These are phyloP conservation scores for Pipistrellus pygmaeus DNA, from an alignment of 2,797 vertebrate genomes.

Conservation along the genomic window DNA sequence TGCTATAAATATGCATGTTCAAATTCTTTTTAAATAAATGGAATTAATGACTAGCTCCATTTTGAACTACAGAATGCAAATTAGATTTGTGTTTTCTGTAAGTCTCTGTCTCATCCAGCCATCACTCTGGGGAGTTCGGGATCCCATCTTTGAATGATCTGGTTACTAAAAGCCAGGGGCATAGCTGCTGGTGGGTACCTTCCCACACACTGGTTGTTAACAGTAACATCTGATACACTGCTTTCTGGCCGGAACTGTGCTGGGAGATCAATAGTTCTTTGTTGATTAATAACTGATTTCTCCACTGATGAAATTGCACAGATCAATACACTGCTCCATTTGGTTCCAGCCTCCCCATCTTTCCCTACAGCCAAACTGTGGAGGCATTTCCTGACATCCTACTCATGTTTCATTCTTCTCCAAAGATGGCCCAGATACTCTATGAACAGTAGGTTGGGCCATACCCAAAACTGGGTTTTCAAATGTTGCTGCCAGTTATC, in stretches of 20 bases:
- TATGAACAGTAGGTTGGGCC: background rate
- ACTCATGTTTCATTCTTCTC: background rate
- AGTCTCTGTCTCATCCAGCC: background rate
- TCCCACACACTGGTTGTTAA: background rate
- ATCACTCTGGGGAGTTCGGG: background rate
- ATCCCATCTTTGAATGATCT: background rate
- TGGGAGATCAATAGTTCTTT: constrained; percentile 80
- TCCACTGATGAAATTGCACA: constrained; percentile 65
- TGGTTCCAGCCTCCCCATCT: background rate
- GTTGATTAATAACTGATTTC: constrained; percentile 85
- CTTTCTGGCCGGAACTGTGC: background rate
- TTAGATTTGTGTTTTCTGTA: constrained; percentile 45
- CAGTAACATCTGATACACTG: background rate
- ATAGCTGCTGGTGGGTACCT: background rate
- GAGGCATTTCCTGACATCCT: background rate
- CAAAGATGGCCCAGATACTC: background rate
- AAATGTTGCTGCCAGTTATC: background rate
- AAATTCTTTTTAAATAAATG: background rate
- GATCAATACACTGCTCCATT: background rate
- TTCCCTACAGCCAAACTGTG: background rate
- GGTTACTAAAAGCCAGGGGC: background rate
- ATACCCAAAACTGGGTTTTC: background rate
- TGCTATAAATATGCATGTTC: constrained; percentile 4
- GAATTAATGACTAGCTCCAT: background rate
- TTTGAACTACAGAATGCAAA: constrained; percentile 54